Conservation (phyloP, 1,140 invertebrate species). For the Onthophagus taurus region DNA sequence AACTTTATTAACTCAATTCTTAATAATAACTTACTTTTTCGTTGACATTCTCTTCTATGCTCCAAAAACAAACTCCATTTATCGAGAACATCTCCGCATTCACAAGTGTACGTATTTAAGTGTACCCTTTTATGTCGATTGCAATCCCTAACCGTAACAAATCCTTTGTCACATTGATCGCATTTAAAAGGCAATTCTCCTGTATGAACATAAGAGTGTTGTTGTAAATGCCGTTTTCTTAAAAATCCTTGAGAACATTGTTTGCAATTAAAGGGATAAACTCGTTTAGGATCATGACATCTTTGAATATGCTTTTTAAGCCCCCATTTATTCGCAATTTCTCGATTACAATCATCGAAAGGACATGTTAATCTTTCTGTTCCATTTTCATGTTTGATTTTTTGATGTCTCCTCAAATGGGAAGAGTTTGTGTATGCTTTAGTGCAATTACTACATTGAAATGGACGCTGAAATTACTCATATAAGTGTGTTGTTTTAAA, state of each 20-base stretch:
- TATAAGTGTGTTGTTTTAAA: background rate
- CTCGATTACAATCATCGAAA: slow-evolving; percentile 20
- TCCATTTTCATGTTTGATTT: slow-evolving; percentile 24
- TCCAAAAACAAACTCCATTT: slow-evolving; percentile 37
- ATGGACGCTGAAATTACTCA: slow-evolving; percentile 40
- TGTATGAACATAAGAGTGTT: slow-evolving; percentile 41
- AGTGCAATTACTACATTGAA: slow-evolving; percentile 37
- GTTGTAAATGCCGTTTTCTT: slow-evolving; percentile 35
- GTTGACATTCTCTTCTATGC: slow-evolving; percentile 33
- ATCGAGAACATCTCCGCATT: slow-evolving; percentile 35
- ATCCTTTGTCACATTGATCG: slow-evolving; percentile 37
- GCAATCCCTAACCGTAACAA: slow-evolving; percentile 35
- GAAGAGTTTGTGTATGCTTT: slow-evolving; percentile 42
- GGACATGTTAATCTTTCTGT: slow-evolving; percentile 17
- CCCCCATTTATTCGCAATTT: slow-evolving; percentile 26
- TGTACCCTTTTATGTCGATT: slow-evolving; percentile 41
- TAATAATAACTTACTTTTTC: slow-evolving; percentile 15
- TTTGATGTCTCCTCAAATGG: slow-evolving; percentile 41
- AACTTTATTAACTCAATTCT: too few relatives aligned
- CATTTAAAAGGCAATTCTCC: slow-evolving; percentile 42
- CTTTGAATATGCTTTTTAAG: slow-evolving; percentile 29
- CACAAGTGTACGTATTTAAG: slow-evolving; percentile 39
- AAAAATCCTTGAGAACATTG: slow-evolving; percentile 37
- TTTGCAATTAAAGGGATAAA: slow-evolving; percentile 35
- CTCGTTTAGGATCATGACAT: slow-evolving; percentile 27